A percentile compares a stretch with the other conserved stretches of the same genome.
Conservation (phyloP, 2,113 vertebrate species). For the Gadus chalcogrammus region DNA sequence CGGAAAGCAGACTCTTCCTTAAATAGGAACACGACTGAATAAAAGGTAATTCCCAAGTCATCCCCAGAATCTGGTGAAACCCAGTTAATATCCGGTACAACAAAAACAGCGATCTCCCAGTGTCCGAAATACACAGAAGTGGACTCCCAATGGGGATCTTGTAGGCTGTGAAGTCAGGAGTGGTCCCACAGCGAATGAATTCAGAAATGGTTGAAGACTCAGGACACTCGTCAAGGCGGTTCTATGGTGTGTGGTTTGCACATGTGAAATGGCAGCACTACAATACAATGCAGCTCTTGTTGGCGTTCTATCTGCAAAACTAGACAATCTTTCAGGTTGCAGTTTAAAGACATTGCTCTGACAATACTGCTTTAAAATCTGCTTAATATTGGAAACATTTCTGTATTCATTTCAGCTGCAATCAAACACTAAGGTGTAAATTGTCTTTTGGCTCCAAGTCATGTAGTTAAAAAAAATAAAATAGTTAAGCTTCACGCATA, state of each 20-base stretch:
- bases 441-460: constrained; percentile 39
- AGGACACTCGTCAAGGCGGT: background rate
- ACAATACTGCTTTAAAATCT: constrained; percentile 18
- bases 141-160: background rate
- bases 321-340: background rate
- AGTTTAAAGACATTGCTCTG: constrained; percentile 22
- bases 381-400: too few species aligned
- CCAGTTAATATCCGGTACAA: background rate
- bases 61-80: background rate
- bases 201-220: background rate
- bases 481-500: constrained; percentile 28
- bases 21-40: constrained; percentile 30
- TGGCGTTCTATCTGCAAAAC: constrained; percentile 32
- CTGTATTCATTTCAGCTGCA: too few species aligned
- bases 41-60: background rate
- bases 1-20: constrained; percentile 33
- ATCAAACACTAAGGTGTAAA: constrained; percentile 49
- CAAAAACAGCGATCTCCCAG: background rate
- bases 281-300: background rate
- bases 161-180: background rate
- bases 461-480: constrained; percentile 24
- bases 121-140: background rate
- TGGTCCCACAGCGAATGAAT: background rate
- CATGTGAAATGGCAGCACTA: background rate
- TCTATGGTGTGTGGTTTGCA: background rate